Evolutionary conservation across 2,113 vertebrate species (phyloP).

Genomic region (Tetrax tetrax): DNA sequence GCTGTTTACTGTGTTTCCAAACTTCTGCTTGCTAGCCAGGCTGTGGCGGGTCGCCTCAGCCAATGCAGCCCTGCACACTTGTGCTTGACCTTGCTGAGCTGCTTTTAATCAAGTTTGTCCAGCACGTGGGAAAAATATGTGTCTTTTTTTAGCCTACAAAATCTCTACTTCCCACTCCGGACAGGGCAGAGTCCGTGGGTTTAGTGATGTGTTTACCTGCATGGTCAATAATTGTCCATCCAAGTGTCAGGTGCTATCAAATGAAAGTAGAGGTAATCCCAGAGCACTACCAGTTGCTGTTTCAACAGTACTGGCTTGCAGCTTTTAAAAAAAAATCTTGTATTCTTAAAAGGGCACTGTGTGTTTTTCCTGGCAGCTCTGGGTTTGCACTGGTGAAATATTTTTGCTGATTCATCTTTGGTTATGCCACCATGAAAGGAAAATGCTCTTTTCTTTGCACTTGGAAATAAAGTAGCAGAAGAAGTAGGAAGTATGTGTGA

Average conservation of each 20-base stretch:
- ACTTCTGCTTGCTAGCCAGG: neutral
- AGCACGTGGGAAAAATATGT: neutral
- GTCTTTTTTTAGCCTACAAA: neutral
- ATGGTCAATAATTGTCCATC: accelerated
- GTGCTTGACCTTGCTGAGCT: neutral
- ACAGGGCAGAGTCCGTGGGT: accelerated
- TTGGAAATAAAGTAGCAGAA: neutral
- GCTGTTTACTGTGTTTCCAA: neutral
- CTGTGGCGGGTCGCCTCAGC: neutral
- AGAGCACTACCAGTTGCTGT: neutral
- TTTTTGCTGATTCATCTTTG: neutral
- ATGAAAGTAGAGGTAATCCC: neutral
- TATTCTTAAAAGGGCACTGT: neutral
- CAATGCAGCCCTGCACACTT: accelerated
- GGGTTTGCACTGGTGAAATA: neutral
- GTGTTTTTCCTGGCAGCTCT: neutral
- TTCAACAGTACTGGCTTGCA: neutral
- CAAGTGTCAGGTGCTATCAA: neutral
- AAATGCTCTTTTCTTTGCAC: neutral
- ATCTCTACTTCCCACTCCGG: neutral
- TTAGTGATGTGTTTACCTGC: neutral
- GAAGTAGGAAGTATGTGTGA: neutral
- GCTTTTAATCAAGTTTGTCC: neutral
- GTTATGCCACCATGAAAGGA: neutral
- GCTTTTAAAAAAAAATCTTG: neutral